A percentile compares a stretch with the other conserved stretches of the same genome.
These are phyloP conservation scores for Vicugna pacos DNA, from an alignment of 2,113 vertebrate genomes.

Conservation along the genomic window DNA sequence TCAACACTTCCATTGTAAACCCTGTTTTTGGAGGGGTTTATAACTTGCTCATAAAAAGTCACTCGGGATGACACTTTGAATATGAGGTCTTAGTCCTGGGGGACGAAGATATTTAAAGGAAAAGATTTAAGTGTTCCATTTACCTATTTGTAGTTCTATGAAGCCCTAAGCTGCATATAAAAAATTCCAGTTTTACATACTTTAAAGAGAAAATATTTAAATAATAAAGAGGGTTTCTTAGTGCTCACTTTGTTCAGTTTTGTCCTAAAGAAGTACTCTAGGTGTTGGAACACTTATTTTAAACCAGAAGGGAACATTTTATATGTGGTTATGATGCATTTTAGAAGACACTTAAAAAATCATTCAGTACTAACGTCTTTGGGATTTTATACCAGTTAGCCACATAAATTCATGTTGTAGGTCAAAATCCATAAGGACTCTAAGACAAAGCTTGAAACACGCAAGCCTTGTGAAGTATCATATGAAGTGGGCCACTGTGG, in stretches of 20 bases:
- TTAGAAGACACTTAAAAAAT: background rate
- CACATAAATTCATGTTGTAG: background rate
- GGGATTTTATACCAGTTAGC: background rate
- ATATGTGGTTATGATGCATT: background rate
- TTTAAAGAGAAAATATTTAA: slow-evolving; percentile 36
- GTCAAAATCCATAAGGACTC: slow-evolving; percentile 10
- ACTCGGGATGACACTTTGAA: slow-evolving; percentile 86
- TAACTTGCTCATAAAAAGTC: slow-evolving; percentile 88
- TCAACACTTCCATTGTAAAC: slow-evolving; percentile 89
- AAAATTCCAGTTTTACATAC: slow-evolving; percentile 35
- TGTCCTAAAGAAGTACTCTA: background rate
- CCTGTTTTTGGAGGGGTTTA: slow-evolving; percentile 85
- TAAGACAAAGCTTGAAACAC: background rate
- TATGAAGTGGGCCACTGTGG: background rate
- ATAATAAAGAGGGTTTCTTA: background rate
- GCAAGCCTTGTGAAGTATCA: background rate
- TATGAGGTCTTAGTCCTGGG: slow-evolving; percentile 73
- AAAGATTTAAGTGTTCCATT: slow-evolving; percentile 42
- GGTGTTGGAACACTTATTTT: slow-evolving; percentile 1
- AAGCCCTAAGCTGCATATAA: slow-evolving; percentile 25
- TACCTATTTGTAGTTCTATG: slow-evolving; percentile 27
- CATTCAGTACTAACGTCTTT: background rate
- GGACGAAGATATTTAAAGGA: slow-evolving; percentile 75
- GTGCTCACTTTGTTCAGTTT: background rate
- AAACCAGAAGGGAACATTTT: slow-evolving; percentile 13